Percentiles rank a stretch among this genome's conserved stretches.
phyloP scores from a whole-genome alignment of 2,888 invertebrate species.

The Notocelia uddmanniana region DNA sequence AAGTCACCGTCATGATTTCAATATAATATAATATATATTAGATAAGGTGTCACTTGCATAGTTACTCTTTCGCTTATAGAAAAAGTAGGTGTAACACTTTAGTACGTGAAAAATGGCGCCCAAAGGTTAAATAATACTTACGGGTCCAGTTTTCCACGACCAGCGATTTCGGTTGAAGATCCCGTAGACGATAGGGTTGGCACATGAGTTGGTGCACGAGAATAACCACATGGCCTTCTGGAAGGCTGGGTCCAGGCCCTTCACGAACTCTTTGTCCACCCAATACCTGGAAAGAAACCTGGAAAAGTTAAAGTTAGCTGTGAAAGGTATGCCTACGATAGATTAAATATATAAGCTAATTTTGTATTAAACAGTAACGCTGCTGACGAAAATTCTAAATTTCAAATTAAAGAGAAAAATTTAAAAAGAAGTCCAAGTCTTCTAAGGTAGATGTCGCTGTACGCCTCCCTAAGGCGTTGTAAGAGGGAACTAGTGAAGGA shows the following conservation, averaged over 20 bases:
- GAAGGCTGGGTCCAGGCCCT: slow-evolving; percentile 88
- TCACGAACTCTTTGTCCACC: slow-evolving; percentile 90
- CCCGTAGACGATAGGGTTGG: slow-evolving; percentile 98
- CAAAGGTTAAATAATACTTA: slow-evolving; percentile 54
- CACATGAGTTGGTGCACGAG: slow-evolving; percentile 98
- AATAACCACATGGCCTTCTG: slow-evolving; percentile 96
- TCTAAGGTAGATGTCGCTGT: too few relatives aligned
- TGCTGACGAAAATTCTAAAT: too few relatives aligned
- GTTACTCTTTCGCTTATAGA: too few relatives aligned
- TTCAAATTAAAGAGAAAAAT: too few relatives aligned
- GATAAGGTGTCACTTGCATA: too few relatives aligned
- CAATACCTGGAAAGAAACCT: slow-evolving; percentile 88
- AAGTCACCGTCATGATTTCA: too few relatives aligned
- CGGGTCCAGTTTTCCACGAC: slow-evolving; percentile 72
- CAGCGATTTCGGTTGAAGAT: slow-evolving; percentile 91
- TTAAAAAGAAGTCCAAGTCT: too few relatives aligned
- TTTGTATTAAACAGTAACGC: too few relatives aligned
- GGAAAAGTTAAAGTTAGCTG: slow-evolving; percentile 27
- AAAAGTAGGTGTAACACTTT: background rate
- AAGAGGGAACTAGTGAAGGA: too few relatives aligned
- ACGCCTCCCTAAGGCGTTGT: too few relatives aligned
- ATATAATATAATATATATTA: too few relatives aligned
- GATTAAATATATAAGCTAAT: too few relatives aligned
- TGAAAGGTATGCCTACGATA: background rate
- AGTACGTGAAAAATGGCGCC: background rate